Evolutionary conservation across 2,888 invertebrate genomes (phyloP), one percentile per base, ranked within the genome.

Genomic region (Nymphalis polychloros): DNA sequence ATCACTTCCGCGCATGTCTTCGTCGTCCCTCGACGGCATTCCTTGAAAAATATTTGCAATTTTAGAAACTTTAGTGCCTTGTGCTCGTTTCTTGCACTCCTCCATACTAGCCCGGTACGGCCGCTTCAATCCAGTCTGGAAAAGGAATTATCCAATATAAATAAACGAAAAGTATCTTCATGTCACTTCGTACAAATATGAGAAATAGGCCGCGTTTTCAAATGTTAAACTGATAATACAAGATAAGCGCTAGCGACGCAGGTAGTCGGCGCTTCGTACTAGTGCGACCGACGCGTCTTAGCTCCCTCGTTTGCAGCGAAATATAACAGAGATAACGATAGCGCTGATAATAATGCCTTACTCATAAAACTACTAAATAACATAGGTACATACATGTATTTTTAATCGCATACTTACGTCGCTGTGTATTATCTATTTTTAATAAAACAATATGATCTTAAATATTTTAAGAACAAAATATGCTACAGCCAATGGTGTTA

Each of bases 1-100:
- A 79, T 95, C 94, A 76, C 82, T 85, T 72, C 90, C 90, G 78
- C 90, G 88, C 83, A 91, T 87, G 75, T 93, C 92, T 82, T 87
- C 92, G 81, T 88, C 94, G 86, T 88, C 94, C 75, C 87, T 90
- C 63, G 93, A 94, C 76, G 94, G 94, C 93, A 95, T 95, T 76
- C 94, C 95, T 93, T 97, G 97, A 89, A 97, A 97, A 84, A 97
- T 96, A 88, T 97, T 97, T 70, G 97, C 97, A 77, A 97, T 97
- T 93, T 97, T 97, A 74, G 97, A 97, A 81, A 97, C 97, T 93
- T 97, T 97, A 79, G 95, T 95, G 88, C 97, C 96, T 84, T 94
- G 93, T 77, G 93, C 83, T 78, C 93, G 90, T 81, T 94, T 94
- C 86, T 94, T 94, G 78, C 95, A 93, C 85, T 95, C 95, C 90